Evolutionary conservation across 2,888 invertebrate species (phyloP).

Genomic region (Phrixothrix hirtus): DNA sequence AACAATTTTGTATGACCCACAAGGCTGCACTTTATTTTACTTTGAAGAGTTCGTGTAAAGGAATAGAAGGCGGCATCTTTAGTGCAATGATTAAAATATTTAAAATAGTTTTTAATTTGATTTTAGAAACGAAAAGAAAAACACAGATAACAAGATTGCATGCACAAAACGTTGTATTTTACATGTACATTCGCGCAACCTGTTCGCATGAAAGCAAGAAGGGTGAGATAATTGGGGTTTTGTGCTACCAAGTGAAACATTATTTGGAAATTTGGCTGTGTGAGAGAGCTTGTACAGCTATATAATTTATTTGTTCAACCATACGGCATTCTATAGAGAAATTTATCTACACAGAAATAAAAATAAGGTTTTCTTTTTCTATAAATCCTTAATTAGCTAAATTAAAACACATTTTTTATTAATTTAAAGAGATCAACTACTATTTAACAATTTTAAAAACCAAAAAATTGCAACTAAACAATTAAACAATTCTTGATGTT

Average conservation of each 20-base stretch:
- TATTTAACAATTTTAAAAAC: too few species aligned
- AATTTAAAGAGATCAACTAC: too few species aligned
- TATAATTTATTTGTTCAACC: conserved; percentile 21
- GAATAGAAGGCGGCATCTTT: too few species aligned
- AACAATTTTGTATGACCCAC: conserved; percentile 20
- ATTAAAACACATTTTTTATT: too few species aligned
- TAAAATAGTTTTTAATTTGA: too few species aligned
- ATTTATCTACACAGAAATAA: too few species aligned
- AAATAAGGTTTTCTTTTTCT: too few species aligned
- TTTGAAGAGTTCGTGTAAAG: conserved; percentile 9
- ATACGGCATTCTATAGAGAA: conserved; percentile 7
- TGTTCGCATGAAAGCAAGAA: conserved; percentile 30
- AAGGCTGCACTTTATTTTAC: conserved; percentile 11
- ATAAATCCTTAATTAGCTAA: too few species aligned
- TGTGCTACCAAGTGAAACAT: conserved; percentile 40
- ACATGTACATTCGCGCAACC: conserved; percentile 26
- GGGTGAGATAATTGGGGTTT: conserved; percentile 40
- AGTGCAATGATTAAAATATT: too few species aligned
- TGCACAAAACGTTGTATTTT: conserved; percentile 16
- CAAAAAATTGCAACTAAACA: too few species aligned
- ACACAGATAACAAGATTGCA: conserved; percentile 1
- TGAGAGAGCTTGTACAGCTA: conserved; percentile 26
- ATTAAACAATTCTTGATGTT: too few species aligned
- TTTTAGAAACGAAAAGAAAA: too few species aligned
- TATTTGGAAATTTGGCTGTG: conserved; percentile 37